Conservation (phyloP, 2,888 invertebrate species). For the Dasypogon diadema region DNA sequence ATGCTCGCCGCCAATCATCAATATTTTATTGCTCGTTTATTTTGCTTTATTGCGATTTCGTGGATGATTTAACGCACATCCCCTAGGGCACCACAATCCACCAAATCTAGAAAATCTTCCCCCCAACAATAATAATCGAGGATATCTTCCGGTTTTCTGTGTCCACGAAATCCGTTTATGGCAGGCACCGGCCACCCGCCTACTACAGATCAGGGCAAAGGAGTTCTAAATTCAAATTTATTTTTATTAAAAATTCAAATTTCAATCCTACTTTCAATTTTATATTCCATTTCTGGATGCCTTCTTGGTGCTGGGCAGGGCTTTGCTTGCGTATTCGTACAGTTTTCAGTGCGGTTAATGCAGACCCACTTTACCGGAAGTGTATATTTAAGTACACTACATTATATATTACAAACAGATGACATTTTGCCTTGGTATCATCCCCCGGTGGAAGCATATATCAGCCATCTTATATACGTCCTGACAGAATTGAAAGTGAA, state of each 20-base stretch:
- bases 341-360: neutral
- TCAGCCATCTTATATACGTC: neutral
- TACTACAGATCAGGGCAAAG: neutral
- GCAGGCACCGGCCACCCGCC: neutral
- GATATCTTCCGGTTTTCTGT: neutral
- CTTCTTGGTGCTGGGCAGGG: neutral
- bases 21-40: constrained; percentile 29
- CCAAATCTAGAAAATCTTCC: neutral
- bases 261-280: constrained; percentile 18
- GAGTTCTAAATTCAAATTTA: neutral
- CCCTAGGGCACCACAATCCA: neutral
- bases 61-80: neutral
- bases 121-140: neutral
- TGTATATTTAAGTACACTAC: neutral
- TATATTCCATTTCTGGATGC: neutral
- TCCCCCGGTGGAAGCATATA: neutral
- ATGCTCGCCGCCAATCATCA: constrained; percentile 22
- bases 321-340: neutral
- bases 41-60: constrained; percentile 1
- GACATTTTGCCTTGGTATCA: neutral
- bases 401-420: neutral
- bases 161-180: neutral
- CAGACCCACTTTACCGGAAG: neutral
- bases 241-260: constrained; percentile 9
- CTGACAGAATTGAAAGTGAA: constrained; percentile 27